Evolutionary conservation across 2,113 vertebrate species (phyloP).

Genomic region (Eolophus roseicapilla): DNA sequence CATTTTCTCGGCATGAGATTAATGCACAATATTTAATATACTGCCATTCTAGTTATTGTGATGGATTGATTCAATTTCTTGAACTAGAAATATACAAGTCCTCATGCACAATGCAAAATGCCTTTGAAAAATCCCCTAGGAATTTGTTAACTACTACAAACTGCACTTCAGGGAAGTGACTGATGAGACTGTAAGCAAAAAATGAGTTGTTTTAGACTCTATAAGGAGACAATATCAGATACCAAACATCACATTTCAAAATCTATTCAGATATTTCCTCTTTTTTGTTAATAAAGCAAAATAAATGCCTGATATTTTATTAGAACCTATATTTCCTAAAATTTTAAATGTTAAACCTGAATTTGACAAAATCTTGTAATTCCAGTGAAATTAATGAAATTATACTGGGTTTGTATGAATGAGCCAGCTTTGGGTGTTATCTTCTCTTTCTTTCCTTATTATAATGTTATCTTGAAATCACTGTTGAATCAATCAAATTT

Average conservation of each 20-base stretch:
- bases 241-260: not conserved
- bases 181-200: not conserved
- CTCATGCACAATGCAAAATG: not conserved
- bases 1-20: not conserved
- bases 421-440: not conserved
- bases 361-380: not conserved
- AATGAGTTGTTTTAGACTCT: not conserved
- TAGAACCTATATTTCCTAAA: not conserved
- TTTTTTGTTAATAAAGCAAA: not conserved
- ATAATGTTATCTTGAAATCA: not conserved
- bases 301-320: not conserved
- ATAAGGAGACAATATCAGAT: not conserved
- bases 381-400: not conserved
- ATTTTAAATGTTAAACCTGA: not conserved
- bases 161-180: not conserved
- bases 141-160: not conserved
- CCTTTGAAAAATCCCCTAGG: not conserved
- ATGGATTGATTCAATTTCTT: slow-evolving; percentile 1
- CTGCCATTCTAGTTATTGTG: not conserved
- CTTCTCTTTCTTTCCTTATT: not conserved
- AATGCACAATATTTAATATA: not conserved
- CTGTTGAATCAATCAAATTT: not conserved
- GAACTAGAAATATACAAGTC: not conserved
- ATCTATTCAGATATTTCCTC: not conserved
- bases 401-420: not conserved